Percentiles rank a stretch among this genome's conserved stretches.
Conservation (phyloP, 92 coral and sea anemone genomes). For the Phenganax subtilis region DNA sequence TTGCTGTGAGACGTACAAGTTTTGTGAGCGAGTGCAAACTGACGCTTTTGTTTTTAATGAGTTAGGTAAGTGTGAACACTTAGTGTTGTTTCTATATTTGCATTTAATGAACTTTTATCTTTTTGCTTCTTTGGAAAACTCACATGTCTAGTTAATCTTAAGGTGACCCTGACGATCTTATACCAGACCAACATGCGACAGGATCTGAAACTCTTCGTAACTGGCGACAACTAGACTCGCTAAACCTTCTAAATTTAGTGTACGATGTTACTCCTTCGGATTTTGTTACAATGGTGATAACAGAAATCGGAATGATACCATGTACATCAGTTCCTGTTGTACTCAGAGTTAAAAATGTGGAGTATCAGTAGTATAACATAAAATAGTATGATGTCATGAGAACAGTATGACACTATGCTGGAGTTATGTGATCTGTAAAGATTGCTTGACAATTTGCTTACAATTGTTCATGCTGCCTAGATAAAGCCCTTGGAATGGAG, state of each 20-base stretch:
- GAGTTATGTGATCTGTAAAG: too few species aligned
- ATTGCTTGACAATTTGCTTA: too few species aligned
- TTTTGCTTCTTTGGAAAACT: too few species aligned
- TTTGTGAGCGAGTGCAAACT: conserved; percentile 89
- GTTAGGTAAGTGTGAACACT: conserved; percentile 54
- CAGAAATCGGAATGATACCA: conserved; percentile 99
- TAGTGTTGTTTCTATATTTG: too few species aligned
- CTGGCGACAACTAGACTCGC: conserved; percentile 81
- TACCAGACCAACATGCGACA: conserved; percentile 63
- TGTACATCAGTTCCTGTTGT: conserved; percentile 99
- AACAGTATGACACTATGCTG: not conserved
- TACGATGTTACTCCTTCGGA: conserved; percentile 96
- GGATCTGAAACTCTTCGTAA: conserved; percentile 62
- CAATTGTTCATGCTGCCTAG: too few species aligned
- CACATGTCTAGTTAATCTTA: not conserved
- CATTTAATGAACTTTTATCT: too few species aligned
- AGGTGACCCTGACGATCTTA: conserved; percentile 98
- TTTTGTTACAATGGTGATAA: conserved; percentile 93
- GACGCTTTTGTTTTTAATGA: conserved; percentile 97
- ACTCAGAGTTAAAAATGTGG: conserved; percentile 89
- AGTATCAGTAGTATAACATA: conserved; percentile 34
- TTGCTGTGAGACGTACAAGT: conserved; percentile 98
- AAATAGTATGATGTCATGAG: not conserved
- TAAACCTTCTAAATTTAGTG: conserved; percentile 75
- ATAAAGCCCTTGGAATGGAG: too few species aligned